These are phyloP conservation scores for Mastomys natalensis DNA, from an alignment of 2,113 vertebrate genomes.

Conservation along the genomic window DNA sequence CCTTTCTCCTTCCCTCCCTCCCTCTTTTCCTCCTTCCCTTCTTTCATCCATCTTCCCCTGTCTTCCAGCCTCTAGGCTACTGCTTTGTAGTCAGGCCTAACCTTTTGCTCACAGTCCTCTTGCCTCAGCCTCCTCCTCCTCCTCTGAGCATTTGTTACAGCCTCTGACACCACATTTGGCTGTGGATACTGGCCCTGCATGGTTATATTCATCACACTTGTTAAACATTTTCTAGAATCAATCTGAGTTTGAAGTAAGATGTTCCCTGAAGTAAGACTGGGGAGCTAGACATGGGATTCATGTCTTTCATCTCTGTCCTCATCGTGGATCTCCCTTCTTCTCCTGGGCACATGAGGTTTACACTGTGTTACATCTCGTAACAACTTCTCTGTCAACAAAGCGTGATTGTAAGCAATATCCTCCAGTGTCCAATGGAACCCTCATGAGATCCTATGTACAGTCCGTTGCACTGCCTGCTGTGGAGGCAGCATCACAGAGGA, in stretches of 20 bases:
- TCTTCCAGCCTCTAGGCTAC: too few relatives aligned
- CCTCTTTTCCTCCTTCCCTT: background rate
- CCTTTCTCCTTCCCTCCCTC: rapidly evolving
- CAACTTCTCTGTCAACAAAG: background rate
- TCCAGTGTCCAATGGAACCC: background rate
- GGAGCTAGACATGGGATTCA: background rate
- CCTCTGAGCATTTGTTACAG: background rate
- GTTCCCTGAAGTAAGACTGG: background rate
- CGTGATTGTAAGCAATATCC: background rate
- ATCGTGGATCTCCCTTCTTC: background rate
- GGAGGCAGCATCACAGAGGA: background rate
- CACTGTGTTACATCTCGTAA: background rate
- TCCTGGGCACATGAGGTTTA: background rate
- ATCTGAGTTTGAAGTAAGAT: background rate
- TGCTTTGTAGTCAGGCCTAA: too few relatives aligned
- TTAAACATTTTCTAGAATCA: background rate
- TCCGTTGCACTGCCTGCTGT: background rate
- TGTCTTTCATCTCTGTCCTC: background rate
- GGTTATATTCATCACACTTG: background rate
- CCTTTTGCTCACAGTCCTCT: background rate
- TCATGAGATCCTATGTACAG: rapidly evolving
- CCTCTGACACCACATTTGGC: too few relatives aligned
- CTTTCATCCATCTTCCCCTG: too few relatives aligned
- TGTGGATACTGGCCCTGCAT: background rate
- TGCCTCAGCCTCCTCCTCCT: background rate